Base-by-base conservation (phyloP, 2,113 vertebrate genomes). In the Megaptera novaeangliae region DNA sequence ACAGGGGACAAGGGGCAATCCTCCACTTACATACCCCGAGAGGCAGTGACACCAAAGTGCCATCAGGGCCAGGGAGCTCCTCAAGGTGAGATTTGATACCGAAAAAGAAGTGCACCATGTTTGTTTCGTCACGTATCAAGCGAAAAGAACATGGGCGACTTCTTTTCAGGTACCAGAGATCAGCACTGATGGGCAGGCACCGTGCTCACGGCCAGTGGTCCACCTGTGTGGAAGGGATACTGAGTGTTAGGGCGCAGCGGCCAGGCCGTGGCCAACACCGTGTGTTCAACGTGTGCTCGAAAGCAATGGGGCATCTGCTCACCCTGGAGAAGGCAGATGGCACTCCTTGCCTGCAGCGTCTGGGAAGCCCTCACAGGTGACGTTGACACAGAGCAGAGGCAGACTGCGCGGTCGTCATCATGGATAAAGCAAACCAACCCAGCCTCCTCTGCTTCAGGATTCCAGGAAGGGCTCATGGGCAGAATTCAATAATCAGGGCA, bases 21-120 rank as follows among this genome's bases (percentile, higher is more conserved):
- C n/a, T 57, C 93, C 34, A 5, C 1, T 0, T 25, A 41, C 49
- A 1, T 39, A 64, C 75, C 64, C 8, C 34, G 63, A 29, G 3
- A 31, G 74, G 72, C 2, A 4, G 12, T 0, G 31, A 27, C 27
- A 6, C 61, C 29, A 3, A 21, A 6, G 52, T 1, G 4, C 72
- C 59, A 0, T 0, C 3, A 0, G 52, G 85, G 49, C 29, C 83
- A 1, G 61, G 84, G 31, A 18, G 74, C 74, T 80, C 87, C 63
- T 57, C 77, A 0, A 9, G 96, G 61, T 27, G 97, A 90, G 7
- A 85, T 39, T 72, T 96, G 98, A 94, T n/a, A 44, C 91, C 98
- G 92, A n/a, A 95, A 95, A 98, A 98, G 98, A 98, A 98, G 98
- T 98, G 98, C 98, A 98, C 98, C 98, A 98, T 98, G 98, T 98